phyloP scores from a whole-genome alignment of 1,140 invertebrate genomes.

The Pararge aegeria region DNA sequence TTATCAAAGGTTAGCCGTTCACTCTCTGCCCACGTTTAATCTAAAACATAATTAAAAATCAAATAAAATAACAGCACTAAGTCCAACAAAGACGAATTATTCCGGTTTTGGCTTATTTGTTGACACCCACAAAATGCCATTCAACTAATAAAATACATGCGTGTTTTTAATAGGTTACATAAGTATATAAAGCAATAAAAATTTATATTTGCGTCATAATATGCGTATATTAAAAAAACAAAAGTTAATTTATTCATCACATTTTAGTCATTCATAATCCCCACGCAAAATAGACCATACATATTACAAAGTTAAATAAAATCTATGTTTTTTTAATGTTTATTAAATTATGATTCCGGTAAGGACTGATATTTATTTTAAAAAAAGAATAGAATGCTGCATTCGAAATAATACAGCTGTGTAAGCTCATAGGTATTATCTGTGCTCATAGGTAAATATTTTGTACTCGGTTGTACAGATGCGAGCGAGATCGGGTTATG shows the following conservation, averaged over 20 bases:
- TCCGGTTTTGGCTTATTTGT: slow-evolving; percentile 12
- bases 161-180: not conserved
- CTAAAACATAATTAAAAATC: not conserved
- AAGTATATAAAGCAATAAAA: not conserved
- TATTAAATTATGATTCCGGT: no score
- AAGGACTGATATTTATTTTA: no score
- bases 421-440: no score
- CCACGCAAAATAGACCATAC: not conserved
- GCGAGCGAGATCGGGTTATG: no score
- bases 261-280: not conserved
- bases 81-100: slow-evolving; percentile 2
- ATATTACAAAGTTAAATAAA: no score
- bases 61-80: slow-evolving; percentile 10
- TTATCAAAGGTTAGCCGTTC: slow-evolving; percentile 7
- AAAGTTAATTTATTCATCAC: not conserved
- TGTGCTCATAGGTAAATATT: no score
- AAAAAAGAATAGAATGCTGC: no score
- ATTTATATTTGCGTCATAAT: not conserved
- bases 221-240: not conserved
- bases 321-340: no score
- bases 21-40: slow-evolving; percentile 7
- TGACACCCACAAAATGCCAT: slow-evolving; percentile 3
- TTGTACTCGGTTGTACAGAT: no score
- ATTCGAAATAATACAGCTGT: no score
- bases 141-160: not conserved